Evolutionary conservation across 1,140 invertebrate genomes (phyloP).

Genomic region (Neotoxoptera formosana): DNA sequence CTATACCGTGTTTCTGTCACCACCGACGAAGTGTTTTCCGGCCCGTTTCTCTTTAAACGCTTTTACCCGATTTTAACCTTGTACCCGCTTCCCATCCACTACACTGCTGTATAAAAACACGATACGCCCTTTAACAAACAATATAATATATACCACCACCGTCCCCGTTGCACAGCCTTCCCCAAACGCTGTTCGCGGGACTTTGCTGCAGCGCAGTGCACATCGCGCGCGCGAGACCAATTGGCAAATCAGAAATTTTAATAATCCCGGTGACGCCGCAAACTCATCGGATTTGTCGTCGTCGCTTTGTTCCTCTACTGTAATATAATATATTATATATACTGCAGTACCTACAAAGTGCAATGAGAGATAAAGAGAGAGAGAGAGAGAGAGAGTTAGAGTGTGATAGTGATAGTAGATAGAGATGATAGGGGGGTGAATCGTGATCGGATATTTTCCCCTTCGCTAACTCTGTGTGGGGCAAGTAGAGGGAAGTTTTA

Average conservation of each 20-base stretch:
- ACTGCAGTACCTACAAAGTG: background rate
- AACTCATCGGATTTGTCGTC: conserved; percentile 7
- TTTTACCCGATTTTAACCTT: conserved; percentile 41
- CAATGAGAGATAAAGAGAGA: background rate
- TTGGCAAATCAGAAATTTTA: conserved; percentile 50
- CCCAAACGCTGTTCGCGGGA: background rate
- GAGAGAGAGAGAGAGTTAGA: too few species aligned
- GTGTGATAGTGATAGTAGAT: background rate
- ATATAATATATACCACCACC: background rate
- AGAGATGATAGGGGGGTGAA: background rate
- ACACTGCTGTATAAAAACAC: background rate
- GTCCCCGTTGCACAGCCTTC: background rate
- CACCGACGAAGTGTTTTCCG: conserved; percentile 16
- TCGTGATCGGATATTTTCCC: conserved; percentile 11
- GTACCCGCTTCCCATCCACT: background rate
- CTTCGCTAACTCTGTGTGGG: background rate
- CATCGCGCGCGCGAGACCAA: conserved; percentile 33
- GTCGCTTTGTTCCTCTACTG: background rate
- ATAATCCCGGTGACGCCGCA: conserved; percentile 30
- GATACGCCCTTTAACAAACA: conserved; percentile 26
- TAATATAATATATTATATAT: background rate
- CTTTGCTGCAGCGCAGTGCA: background rate
- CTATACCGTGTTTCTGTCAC: background rate
- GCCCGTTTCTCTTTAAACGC: conserved; percentile 42
- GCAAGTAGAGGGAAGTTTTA: background rate